Evolutionary conservation across 1,140 invertebrate genomes (phyloP).

Genomic region (Pararge aegeria): DNA sequence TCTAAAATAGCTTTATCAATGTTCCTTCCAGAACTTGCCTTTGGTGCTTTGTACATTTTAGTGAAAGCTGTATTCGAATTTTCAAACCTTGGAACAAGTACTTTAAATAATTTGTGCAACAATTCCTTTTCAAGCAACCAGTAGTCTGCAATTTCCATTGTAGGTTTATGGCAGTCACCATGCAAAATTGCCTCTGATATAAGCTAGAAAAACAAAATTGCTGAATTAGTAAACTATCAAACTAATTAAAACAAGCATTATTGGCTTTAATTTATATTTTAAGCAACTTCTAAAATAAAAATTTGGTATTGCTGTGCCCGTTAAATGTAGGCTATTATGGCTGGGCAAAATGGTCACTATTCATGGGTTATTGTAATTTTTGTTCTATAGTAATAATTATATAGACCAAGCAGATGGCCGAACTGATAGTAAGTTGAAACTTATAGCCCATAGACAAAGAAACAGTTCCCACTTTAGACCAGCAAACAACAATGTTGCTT

Average conservation of each 20-base stretch:
- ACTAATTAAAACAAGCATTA: background rate
- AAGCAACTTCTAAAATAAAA: too few relatives aligned
- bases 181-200: constrained; percentile 93
- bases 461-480: too few relatives aligned
- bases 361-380: too few relatives aligned
- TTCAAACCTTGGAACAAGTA: constrained; percentile 90
- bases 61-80: constrained; percentile 87
- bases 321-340: too few relatives aligned
- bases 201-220: constrained; percentile 82
- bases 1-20: constrained; percentile 85
- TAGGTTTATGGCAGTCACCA: constrained; percentile 90
- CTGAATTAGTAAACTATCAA: background rate
- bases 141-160: constrained; percentile 94
- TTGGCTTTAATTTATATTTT: too few relatives aligned
- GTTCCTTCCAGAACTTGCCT: constrained; percentile 79
- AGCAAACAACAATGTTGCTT: too few relatives aligned
- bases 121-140: constrained; percentile 95
- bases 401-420: too few relatives aligned
- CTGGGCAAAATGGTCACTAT: too few relatives aligned
- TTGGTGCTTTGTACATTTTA: constrained; percentile 85
- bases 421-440: too few relatives aligned
- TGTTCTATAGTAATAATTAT: too few relatives aligned
- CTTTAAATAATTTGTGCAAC: constrained; percentile 96
- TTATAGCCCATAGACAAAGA: too few relatives aligned
- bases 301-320: too few relatives aligned